Conservation (phyloP, 2,113 vertebrate species). For the Percina caprodes region DNA sequence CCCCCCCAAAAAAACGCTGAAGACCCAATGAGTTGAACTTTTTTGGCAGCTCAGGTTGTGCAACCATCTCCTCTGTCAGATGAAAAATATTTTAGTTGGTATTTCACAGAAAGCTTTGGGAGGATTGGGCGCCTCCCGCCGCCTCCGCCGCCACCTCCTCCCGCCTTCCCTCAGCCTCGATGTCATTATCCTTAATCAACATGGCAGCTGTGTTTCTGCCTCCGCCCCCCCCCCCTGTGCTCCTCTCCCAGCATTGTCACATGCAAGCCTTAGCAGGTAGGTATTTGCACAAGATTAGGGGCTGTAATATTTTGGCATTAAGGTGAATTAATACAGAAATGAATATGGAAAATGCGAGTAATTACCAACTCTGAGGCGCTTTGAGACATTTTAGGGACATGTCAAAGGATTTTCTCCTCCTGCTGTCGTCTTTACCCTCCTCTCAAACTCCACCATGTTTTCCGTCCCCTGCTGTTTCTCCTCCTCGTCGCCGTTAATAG, state of each 20-base stretch:
- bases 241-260: constrained; percentile 52
- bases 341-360: constrained; percentile 79
- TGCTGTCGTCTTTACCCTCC: constrained; percentile 53
- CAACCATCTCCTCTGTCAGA: constrained; percentile 9
- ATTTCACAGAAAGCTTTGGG: constrained; percentile 11
- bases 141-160: background rate
- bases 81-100: background rate
- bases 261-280: constrained; percentile 75
- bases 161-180: background rate
- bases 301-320: constrained; percentile 85
- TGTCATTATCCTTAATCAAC: constrained; percentile 57
- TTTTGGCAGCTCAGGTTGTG: background rate
- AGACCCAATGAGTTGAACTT: background rate
- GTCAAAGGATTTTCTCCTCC: constrained; percentile 72
- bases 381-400: constrained; percentile 71
- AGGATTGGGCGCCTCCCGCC: background rate
- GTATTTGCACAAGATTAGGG: constrained; percentile 81
- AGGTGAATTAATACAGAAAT: constrained; percentile 82
- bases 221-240: constrained; percentile 1
- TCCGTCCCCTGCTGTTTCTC: constrained; percentile 20
- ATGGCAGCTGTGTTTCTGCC: constrained; percentile 55
- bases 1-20: background rate
- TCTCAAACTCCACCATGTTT: background rate
- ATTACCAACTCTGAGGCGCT: constrained; percentile 75
- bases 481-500: constrained; percentile 31